These are phyloP conservation scores for Aphis craccivora DNA, from an alignment of 1,140 invertebrate genomes.

Conservation along the genomic window DNA sequence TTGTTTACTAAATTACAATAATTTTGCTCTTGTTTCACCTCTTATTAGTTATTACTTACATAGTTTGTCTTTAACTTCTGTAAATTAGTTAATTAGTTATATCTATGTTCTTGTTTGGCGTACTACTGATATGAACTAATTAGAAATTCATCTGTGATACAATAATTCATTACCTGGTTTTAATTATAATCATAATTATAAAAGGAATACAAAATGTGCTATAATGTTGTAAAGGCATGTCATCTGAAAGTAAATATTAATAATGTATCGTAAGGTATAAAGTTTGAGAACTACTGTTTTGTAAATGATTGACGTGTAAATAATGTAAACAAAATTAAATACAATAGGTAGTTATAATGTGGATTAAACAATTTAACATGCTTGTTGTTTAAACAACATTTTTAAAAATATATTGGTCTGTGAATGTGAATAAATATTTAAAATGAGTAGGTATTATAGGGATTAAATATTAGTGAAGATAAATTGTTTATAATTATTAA, in stretches of 20 bases:
- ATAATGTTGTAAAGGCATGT: background rate
- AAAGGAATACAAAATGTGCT: background rate
- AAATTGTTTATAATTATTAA: background rate
- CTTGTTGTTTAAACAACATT: background rate
- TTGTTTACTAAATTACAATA: conserved; percentile 1
- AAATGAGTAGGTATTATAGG: background rate
- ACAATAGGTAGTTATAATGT: background rate
- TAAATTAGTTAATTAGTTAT: background rate
- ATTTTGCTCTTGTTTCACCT: background rate
- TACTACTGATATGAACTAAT: background rate
- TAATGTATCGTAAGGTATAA: background rate
- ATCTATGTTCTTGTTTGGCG: background rate
- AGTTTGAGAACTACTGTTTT: background rate
- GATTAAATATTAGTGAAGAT: background rate
- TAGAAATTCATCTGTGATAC: background rate
- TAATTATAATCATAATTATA: background rate
- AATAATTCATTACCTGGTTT: background rate
- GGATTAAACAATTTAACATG: background rate
- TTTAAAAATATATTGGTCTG: background rate
- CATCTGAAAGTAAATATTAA: background rate
- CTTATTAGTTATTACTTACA: background rate
- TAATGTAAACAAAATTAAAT: background rate
- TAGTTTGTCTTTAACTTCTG: background rate
- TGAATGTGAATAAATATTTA: background rate
- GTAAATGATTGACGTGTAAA: background rate